These are phyloP conservation scores for Spongilla lacustris DNA, from an alignment of 37 sponge, comb jelly and placozoan genomes.

Conservation along the genomic window DNA sequence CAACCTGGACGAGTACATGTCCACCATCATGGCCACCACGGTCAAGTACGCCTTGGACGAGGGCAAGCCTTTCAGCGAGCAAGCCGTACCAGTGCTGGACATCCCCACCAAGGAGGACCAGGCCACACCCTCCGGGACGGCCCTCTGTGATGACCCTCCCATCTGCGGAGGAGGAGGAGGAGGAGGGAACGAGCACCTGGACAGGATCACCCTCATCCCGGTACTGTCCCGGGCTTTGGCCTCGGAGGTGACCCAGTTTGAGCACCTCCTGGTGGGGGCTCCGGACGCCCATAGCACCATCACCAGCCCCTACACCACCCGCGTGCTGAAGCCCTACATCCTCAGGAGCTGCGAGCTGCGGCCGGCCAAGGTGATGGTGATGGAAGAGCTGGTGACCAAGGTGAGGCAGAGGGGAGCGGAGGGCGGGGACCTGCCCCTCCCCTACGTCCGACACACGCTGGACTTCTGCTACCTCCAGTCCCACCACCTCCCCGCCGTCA, in stretches of 20 bases:
- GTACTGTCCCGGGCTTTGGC: slow-evolving; percentile 25
- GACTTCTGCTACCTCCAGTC: slow-evolving; percentile 76
- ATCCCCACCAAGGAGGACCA: background rate
- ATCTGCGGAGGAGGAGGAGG: background rate
- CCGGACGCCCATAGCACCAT: background rate
- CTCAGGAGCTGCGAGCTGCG: slow-evolving; percentile 42
- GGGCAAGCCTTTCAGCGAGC: slow-evolving; percentile 36
- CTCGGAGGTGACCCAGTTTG: background rate
- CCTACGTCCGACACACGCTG: slow-evolving; percentile 24
- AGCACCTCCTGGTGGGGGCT: background rate
- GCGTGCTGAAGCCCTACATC: slow-evolving; percentile 75
- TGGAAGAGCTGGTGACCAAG: slow-evolving; percentile 36
- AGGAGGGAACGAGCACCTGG: slow-evolving; percentile 18
- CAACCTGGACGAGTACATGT: slow-evolving; percentile 15
- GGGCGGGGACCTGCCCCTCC: background rate
- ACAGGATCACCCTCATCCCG: slow-evolving; percentile 40
- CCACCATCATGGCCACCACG: slow-evolving; percentile 10
- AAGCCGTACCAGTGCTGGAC: slow-evolving; percentile 22
- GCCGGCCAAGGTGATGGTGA: slow-evolving; percentile 43
- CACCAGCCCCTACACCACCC: slow-evolving; percentile 70
- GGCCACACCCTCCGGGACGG: background rate
- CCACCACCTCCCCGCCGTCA: slow-evolving; percentile 72
- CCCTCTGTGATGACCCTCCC: background rate
- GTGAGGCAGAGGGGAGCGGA: background rate
- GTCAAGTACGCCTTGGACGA: slow-evolving; percentile 24